Conservation (phyloP, 2,797 vertebrate genomes). For the Etheostoma nigrum region DNA sequence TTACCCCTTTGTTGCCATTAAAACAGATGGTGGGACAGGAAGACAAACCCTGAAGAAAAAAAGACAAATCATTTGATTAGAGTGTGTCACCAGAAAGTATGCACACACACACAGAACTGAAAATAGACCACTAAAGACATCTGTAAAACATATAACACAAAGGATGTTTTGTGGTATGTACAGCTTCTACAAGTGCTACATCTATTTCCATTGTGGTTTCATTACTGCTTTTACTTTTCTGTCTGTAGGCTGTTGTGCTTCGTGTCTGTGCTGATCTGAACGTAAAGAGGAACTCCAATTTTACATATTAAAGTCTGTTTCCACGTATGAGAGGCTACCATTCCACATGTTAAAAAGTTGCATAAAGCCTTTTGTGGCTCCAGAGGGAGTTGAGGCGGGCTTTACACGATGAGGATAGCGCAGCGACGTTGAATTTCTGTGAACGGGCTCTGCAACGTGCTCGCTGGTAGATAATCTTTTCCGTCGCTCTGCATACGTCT, state of each 20-base stretch:
- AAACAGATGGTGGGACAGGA: constrained; percentile 75
- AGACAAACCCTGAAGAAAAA: constrained; percentile 53
- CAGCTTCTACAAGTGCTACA: not conserved
- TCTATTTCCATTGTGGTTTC: constrained; percentile 35
- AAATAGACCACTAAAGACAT: not conserved
- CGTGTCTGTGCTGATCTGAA: not conserved
- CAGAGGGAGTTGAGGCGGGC: not conserved
- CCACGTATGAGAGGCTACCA: not conserved
- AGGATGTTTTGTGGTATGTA: constrained; percentile 26
- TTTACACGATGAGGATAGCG: too few relatives aligned
- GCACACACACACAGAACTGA: not conserved
- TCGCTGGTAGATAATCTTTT: too few relatives aligned
- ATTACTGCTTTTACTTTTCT: not conserved
- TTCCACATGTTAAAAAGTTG: not conserved
- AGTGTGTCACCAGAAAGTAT: not conserved
- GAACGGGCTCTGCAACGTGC: too few relatives aligned
- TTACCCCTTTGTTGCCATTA: constrained; percentile 81
- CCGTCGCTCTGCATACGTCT: too few relatives aligned
- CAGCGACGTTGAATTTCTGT: too few relatives aligned
- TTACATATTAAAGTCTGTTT: not conserved
- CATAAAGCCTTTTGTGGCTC: not conserved
- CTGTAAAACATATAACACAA: not conserved
- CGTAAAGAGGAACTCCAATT: not conserved
- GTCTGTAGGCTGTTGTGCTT: not conserved
- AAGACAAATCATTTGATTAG: not conserved